Percentiles rank a stretch among this genome's conserved stretches.
Conservation (phyloP, 64 coral and sea anemone genomes). For the Pocillopora damicornis region DNA sequence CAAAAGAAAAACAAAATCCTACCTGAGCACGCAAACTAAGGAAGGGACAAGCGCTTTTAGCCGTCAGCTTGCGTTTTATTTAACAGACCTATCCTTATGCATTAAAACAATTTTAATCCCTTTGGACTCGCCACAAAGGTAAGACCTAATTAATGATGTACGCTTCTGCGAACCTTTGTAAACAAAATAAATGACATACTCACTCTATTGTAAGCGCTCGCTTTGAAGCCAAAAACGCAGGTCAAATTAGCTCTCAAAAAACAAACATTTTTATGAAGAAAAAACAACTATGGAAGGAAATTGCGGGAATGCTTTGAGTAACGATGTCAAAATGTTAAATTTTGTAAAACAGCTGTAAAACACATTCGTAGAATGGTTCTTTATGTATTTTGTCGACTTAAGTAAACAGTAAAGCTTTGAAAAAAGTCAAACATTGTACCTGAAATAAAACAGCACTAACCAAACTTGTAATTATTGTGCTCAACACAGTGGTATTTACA, state of each 20-base stretch:
- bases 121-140: slow-evolving; percentile 7
- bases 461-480: too few species aligned
- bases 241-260: neutral
- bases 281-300: neutral
- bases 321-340: neutral
- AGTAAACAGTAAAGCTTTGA: neutral
- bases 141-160: slow-evolving; percentile 14
- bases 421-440: neutral
- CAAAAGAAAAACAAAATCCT: neutral
- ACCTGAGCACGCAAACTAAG: neutral
- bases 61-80: neutral
- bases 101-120: slow-evolving; percentile 7
- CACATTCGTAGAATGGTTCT: neutral
- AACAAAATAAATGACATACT: neutral
- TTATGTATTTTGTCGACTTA: neutral
- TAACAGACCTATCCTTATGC: neutral
- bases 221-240: neutral
- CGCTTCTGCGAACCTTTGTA: neutral
- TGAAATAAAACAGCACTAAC: neutral
- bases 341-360: neutral
- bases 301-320: neutral
- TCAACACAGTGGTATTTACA: neutral
- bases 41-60: neutral
- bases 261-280: too few species aligned
- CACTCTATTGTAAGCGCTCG: neutral